Evolutionary conservation across 2,113 vertebrate species (phyloP).

Genomic region (Carettochelys insculpta): DNA sequence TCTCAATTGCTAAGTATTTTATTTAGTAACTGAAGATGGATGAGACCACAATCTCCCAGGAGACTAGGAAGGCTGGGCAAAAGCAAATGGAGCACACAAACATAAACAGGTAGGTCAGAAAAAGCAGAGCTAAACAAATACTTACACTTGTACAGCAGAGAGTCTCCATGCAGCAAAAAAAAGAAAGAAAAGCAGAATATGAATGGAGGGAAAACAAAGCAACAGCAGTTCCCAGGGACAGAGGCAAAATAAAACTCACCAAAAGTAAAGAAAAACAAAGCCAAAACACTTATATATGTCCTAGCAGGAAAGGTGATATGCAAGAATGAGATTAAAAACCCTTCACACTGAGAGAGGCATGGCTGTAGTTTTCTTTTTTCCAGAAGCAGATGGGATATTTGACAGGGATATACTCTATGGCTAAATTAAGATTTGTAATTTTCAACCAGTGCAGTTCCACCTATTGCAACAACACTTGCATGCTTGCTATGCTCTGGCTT

Average conservation of each 20-base stretch:
- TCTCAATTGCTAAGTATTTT: conserved; percentile 44
- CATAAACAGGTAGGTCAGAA: conserved; percentile 65
- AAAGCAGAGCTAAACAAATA: conserved; percentile 79
- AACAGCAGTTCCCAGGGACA: conserved; percentile 68
- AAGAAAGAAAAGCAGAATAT: conserved; percentile 62
- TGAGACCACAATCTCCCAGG: conserved; percentile 50
- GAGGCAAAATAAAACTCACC: conserved; percentile 52
- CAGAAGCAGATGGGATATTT: neutral
- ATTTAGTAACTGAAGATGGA: conserved; percentile 54
- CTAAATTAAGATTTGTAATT: conserved; percentile 1
- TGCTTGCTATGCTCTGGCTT: neutral
- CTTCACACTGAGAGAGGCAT: neutral
- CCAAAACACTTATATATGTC: conserved; percentile 59
- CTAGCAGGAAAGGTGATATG: conserved; percentile 58
- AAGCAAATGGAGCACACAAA: conserved; percentile 70
- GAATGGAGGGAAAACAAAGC: conserved; percentile 81
- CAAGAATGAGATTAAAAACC: conserved; percentile 43
- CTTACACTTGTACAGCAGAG: conserved; percentile 99
- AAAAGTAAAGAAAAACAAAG: conserved; percentile 70
- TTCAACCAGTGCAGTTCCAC: accelerated
- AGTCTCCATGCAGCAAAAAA: conserved; percentile 93
- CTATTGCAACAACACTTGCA: neutral
- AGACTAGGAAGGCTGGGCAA: conserved; percentile 59
- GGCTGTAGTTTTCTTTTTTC: neutral
- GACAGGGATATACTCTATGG: neutral